Base-by-base conservation (phyloP, 2,113 vertebrate genomes). In the Catharus bicknelli region DNA sequence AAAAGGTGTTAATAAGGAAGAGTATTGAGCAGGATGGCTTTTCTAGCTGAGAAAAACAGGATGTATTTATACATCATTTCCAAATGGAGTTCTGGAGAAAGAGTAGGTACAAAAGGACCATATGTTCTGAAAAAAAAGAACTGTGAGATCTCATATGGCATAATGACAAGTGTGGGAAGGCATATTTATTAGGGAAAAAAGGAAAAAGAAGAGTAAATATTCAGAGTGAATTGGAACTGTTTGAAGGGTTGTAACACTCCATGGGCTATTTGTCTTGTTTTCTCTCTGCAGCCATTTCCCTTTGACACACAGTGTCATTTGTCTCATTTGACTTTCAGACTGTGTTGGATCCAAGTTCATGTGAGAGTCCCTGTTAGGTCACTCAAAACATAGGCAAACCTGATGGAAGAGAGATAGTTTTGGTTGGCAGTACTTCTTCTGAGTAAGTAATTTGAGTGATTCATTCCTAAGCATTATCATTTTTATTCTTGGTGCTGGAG, bases 31-130 rank as follows among this genome's bases (percentile, higher is more conserved):
- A 25, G 43, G 2, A 23, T 82, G 90, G 90, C 25, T 95, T 81
- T 93, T 91, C 38, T 85, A 85, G 58, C 57, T 84, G 59, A 90
- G 89, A 89, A 93, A 95, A 96, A 69, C 84, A 95, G 59, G 63
- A 87, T 77, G 22, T 80, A 69, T 94, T 86, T 94, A 69, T 77
- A 34, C 47, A 82, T 85, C 16, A 55, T 69, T 93, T 94, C 89
- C 43, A 91, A 95, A 94, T 83, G 63, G 63, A 91, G 70, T 70
- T 90, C 54, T 66, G 89, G 51, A 85, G 67, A 90, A 86, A 18
- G 72, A 85, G 77, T 86, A 90, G 81, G 81, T 79, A 94, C 16
- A 40, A 95, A 73, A 92, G 16, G 21, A 83, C 66, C 78, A 70
- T 85, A 90, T 93, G 92, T 63, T 90, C 47, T 73, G 47, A 92